phyloP scores from a whole-genome alignment of 2,113 vertebrate genomes.

The Potamarius usumacintae region DNA sequence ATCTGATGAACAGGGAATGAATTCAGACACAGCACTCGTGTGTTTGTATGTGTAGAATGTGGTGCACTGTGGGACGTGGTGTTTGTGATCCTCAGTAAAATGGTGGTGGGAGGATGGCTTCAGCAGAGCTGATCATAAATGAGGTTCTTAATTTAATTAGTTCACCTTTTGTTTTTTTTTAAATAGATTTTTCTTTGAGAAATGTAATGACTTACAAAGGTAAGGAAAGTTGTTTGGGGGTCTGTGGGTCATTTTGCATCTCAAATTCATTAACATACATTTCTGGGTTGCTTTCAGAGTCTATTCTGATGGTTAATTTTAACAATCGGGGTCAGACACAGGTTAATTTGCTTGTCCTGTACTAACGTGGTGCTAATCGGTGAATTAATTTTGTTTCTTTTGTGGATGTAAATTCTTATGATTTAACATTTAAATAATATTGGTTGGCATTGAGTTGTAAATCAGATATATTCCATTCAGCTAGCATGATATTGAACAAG shows the following conservation, averaged over 20 bases:
- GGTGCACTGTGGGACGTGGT: background rate
- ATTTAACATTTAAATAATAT: no score
- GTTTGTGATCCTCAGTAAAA: slow-evolving; percentile 54
- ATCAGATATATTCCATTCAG: no score
- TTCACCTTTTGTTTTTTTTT: slow-evolving; percentile 17
- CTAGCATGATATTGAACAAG: no score
- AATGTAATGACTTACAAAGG: slow-evolving; percentile 54
- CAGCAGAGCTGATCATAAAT: slow-evolving; percentile 11
- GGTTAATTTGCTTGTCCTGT: slow-evolving; percentile 16
- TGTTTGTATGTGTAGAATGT: background rate
- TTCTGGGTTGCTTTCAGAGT: background rate
- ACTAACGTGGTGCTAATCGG: background rate
- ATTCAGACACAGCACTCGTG: background rate
- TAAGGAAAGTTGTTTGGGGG: background rate
- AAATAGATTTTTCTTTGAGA: slow-evolving; percentile 74
- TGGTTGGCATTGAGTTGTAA: no score
- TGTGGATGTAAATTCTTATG: background rate
- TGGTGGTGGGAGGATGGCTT: slow-evolving; percentile 59
- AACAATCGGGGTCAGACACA: background rate
- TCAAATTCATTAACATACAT: background rate
- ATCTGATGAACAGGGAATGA: background rate
- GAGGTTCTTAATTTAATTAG: slow-evolving; percentile 46
- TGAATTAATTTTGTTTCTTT: background rate
- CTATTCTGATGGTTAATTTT: background rate
- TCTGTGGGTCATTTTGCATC: slow-evolving; percentile 14